A percentile compares a stretch with the other conserved stretches of the same genome.
phyloP scores from a whole-genome alignment of 2,113 vertebrate genomes.

The Sylvietta virens region DNA sequence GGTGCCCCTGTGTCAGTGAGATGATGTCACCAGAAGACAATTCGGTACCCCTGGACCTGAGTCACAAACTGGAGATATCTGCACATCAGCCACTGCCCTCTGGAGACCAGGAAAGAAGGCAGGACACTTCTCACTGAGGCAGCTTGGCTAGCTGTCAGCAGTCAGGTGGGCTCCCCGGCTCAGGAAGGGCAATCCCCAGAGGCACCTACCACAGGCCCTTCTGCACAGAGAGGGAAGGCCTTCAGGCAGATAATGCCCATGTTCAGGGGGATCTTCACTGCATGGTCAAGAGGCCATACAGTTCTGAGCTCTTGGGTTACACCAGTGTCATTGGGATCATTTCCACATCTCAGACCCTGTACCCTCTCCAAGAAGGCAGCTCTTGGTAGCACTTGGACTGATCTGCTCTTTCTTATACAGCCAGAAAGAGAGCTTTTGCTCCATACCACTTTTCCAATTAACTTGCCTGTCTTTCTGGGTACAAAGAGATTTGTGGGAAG shows the following conservation, averaged over 20 bases:
- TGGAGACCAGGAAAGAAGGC: neutral
- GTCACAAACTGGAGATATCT: neutral
- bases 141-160: neutral
- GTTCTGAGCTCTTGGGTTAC: neutral
- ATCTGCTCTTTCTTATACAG: neutral
- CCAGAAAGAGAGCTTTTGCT: neutral
- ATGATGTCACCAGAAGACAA: neutral
- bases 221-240: neutral
- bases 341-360: neutral
- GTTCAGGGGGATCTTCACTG: neutral
- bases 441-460: neutral
- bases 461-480: neutral
- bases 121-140: neutral
- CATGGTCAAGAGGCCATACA: neutral
- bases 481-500: neutral
- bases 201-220: neutral
- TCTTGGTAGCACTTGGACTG: neutral
- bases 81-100: neutral
- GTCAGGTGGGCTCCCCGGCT: neutral
- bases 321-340: neutral
- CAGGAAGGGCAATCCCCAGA: neutral
- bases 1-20: neutral
- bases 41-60: neutral
- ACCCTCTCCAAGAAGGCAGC: neutral
- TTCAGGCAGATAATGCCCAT: neutral